Percentiles rank a stretch among this genome's conserved stretches.
These are phyloP conservation scores for Scolopax mira DNA, from an alignment of 2,113 vertebrate species.

Conservation along the genomic window DNA sequence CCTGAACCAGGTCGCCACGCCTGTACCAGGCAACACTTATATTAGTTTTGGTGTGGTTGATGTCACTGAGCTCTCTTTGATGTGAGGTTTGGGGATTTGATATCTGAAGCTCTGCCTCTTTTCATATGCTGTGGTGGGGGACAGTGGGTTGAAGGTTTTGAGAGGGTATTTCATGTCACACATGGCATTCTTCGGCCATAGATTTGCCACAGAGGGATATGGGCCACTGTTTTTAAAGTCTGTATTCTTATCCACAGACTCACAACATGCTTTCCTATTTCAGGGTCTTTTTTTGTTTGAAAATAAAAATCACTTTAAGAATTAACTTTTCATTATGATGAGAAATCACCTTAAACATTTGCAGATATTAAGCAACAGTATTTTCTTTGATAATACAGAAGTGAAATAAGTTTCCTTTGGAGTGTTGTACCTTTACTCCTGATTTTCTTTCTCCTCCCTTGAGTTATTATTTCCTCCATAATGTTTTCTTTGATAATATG, in stretches of 20 bases:
- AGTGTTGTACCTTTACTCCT: conserved; percentile 24
- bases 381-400: conserved; percentile 32
- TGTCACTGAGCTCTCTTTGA: background rate
- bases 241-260: background rate
- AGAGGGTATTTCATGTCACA: background rate
- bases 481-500: conserved; percentile 19
- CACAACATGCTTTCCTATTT: background rate
- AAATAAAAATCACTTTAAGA: background rate
- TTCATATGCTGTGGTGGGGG: background rate
- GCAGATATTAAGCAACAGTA: background rate
- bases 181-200: background rate
- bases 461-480: conserved; percentile 31
- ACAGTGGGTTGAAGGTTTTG: background rate
- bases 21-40: too few relatives aligned
- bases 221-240: background rate
- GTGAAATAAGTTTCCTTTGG: conserved; percentile 25
- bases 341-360: conserved; percentile 22
- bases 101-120: background rate
- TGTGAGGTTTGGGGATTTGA: background rate
- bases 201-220: background rate
- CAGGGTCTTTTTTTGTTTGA: background rate
- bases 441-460: background rate
- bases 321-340: conserved; percentile 25
- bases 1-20: too few relatives aligned
- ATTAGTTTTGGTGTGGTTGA: background rate